Evolutionary conservation across 2,888 invertebrate genomes (phyloP).

Genomic region (Platycnemis pennipes): DNA sequence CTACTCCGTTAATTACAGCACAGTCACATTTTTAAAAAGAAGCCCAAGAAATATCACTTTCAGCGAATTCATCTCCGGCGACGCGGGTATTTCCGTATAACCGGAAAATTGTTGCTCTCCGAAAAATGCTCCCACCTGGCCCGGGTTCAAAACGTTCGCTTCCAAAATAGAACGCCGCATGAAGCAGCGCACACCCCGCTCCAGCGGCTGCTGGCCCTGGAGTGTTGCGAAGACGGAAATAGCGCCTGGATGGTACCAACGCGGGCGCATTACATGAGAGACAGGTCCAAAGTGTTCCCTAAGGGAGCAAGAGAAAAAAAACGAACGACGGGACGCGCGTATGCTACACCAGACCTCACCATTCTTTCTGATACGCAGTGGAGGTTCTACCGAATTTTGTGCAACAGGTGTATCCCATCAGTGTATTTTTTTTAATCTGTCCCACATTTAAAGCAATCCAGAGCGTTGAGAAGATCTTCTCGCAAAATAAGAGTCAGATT

Average conservation of each 20-base stretch:
- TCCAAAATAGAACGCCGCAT: neutral
- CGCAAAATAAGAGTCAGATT: no score
- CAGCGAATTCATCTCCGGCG: neutral
- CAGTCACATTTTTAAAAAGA: neutral
- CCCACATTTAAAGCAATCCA: no score
- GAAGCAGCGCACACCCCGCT: neutral
- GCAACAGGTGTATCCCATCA: neutral
- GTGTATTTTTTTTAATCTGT: no score
- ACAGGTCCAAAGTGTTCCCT: neutral
- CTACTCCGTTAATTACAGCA: neutral
- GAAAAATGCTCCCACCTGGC: neutral
- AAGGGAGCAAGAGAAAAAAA: neutral
- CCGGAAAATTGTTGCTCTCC: conserved; percentile 12
- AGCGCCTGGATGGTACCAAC: neutral
- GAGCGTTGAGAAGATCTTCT: no score
- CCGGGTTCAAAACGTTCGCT: neutral
- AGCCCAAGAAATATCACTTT: neutral
- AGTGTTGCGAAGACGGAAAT: neutral
- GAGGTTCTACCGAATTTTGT: neutral
- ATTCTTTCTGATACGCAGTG: neutral
- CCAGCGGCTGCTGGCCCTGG: neutral
- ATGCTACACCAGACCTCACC: neutral
- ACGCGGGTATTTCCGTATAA: conserved; percentile 13
- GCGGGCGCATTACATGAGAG: neutral
- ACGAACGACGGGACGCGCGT: neutral